A percentile compares a stretch with the other conserved stretches of the same genome.
Evolutionary conservation across 30 jellyfish, hydroid and myxozoan genomes (phyloP).

Genomic region (Aurelia sp.): DNA sequence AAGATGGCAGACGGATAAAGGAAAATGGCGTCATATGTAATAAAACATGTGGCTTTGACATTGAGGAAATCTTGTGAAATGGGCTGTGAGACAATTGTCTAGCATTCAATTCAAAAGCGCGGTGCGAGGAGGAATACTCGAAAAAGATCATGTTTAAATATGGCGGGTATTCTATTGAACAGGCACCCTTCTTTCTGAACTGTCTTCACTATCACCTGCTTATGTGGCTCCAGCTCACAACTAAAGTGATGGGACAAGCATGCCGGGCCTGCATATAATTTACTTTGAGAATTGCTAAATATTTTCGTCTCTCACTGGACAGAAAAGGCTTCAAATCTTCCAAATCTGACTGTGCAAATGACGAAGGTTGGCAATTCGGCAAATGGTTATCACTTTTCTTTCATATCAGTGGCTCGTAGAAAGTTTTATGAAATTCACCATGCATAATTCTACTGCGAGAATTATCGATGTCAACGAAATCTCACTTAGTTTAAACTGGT

Average conservation of each 20-base stretch:
- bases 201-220: conserved; percentile 13
- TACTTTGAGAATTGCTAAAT: no score
- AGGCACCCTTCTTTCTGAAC: background rate
- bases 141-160: conserved; percentile 34
- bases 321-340: no score
- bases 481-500: no score
- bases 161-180: conserved; percentile 46
- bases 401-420: no score
- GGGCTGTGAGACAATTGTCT: conserved; percentile 68
- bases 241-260: background rate
- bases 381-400: no score
- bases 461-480: no score
- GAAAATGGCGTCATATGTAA: conserved; percentile 1
- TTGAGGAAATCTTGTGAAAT: conserved; percentile 36
- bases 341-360: no score
- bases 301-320: no score
- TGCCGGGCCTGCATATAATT: no score
- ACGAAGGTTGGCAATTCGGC: no score
- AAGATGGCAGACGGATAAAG: conserved; percentile 7
- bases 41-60: conserved; percentile 20
- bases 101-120: conserved; percentile 36
- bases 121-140: conserved; percentile 19
- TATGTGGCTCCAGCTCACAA: background rate
- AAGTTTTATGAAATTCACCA: no score
- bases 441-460: no score